These are phyloP conservation scores for Lutjanus erythropterus DNA, from an alignment of 2,113 vertebrate genomes.

Conservation along the genomic window DNA sequence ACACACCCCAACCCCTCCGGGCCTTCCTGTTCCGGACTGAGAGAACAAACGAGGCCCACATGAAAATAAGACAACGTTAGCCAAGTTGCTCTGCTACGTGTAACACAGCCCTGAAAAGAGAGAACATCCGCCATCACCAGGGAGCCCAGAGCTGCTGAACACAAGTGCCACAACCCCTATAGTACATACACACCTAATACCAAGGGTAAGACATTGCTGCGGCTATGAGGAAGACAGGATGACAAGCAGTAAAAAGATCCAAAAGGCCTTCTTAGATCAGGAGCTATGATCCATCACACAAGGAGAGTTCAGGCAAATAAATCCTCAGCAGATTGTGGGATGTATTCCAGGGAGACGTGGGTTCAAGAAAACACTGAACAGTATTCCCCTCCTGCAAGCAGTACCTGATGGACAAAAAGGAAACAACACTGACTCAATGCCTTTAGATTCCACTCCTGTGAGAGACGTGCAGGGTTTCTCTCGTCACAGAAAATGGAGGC, in stretches of 20 bases:
- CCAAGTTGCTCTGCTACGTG: constrained; percentile 69
- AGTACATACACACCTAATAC: constrained; percentile 30
- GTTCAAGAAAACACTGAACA: constrained; percentile 70
- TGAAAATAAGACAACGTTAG: constrained; percentile 75
- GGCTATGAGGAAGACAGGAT: constrained; percentile 58
- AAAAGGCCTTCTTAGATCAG: constrained; percentile 73
- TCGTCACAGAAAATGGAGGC: constrained; percentile 88
- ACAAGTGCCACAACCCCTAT: constrained; percentile 36
- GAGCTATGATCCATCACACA: constrained; percentile 76
- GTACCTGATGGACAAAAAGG: constrained; percentile 81
- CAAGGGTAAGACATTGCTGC: constrained; percentile 52
- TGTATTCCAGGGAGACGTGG: constrained; percentile 73
- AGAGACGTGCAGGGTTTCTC: constrained; percentile 84
- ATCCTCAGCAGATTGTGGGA: constrained; percentile 77
- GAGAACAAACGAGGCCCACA: constrained; percentile 81
- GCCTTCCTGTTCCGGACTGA: constrained; percentile 84
- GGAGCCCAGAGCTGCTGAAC: constrained; percentile 47
- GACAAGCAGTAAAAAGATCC: constrained; percentile 62
- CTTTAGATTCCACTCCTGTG: constrained; percentile 82
- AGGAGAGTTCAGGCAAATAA: constrained; percentile 71
- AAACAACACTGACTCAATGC: constrained; percentile 78
- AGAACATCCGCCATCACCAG: constrained; percentile 46
- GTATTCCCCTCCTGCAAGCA: constrained; percentile 65
- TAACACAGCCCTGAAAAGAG: constrained; percentile 63
- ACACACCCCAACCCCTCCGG: constrained; percentile 62